Evolutionary conservation across 2,113 vertebrate species (phyloP).

Genomic region (Lampris megalopsis): DNA sequence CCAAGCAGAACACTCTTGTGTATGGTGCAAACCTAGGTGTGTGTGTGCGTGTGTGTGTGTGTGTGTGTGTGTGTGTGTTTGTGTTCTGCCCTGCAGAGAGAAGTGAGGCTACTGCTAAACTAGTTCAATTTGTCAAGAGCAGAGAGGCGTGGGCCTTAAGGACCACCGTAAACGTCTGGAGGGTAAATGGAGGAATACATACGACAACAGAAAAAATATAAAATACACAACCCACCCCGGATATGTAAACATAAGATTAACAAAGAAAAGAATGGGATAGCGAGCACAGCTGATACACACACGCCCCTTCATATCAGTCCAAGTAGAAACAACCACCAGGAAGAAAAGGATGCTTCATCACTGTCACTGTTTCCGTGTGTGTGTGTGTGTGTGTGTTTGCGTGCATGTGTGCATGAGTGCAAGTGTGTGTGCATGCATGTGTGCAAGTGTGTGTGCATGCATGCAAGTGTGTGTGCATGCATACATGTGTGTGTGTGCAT

Average conservation of each 20-base stretch:
- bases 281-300: not conserved
- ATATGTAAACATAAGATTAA: conserved; percentile 35
- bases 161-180: conserved; percentile 53
- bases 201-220: not conserved
- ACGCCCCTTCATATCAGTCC: conserved; percentile 33
- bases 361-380: conserved; percentile 51
- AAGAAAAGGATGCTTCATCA: conserved; percentile 60
- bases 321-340: conserved; percentile 51
- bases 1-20: conserved; percentile 72
- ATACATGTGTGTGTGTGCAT: conserved; percentile 14
- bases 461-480: conserved; percentile 22
- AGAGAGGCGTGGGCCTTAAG: conserved; percentile 68
- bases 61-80: conserved; percentile 9
- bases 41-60: conserved; percentile 2
- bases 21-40: conserved; percentile 48
- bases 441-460: conserved; percentile 13
- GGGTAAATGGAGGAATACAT: conserved; percentile 55
- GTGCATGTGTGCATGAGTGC: not conserved
- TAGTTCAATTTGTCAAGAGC: conserved; percentile 80
- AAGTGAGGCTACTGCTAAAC: conserved; percentile 71
- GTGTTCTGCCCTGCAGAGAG: conserved; percentile 63
- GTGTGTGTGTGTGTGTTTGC: conserved; percentile 6
- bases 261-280: conserved; percentile 12
- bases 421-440: conserved; percentile 21
- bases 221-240: not conserved